Percentiles rank a stretch among this genome's conserved stretches.
Conservation (phyloP, 2,113 vertebrate species). For the Ailurus styani region DNA sequence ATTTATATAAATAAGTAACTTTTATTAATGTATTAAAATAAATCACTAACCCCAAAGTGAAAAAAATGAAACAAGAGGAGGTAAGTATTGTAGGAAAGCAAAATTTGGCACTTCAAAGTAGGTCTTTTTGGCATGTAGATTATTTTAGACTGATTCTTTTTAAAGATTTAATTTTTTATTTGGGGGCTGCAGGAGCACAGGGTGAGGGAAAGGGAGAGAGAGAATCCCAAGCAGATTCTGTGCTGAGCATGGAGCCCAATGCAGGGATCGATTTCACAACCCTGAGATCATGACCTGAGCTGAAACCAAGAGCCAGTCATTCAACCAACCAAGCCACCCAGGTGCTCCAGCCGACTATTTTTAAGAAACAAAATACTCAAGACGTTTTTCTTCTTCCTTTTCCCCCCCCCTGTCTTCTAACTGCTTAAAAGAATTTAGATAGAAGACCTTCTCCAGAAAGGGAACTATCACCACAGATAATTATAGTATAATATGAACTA, state of each 20-base stretch:
- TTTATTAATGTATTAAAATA: background rate
- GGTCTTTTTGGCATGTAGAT: background rate
- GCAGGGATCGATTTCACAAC: no score
- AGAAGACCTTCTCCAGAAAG: background rate
- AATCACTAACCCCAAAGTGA: background rate
- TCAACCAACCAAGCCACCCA: no score
- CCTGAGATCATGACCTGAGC: no score
- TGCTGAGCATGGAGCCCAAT: background rate
- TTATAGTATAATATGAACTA: background rate
- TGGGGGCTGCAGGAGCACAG: no score
- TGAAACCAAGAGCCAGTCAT: no score
- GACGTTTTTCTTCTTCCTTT: background rate
- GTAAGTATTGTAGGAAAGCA: background rate
- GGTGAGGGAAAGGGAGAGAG: background rate
- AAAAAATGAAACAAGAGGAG: background rate
- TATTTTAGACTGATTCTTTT: background rate
- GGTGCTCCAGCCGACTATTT: no score
- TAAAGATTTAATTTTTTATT: background rate
- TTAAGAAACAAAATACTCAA: background rate
- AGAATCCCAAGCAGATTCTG: background rate
- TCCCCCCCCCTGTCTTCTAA: background rate
- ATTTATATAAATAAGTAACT: background rate
- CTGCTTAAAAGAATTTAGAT: background rate
- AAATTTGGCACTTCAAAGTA: background rate
- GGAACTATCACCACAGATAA: background rate